Conservation (phyloP, 2,797 vertebrate species). For the Eutrigla gurnardus region DNA sequence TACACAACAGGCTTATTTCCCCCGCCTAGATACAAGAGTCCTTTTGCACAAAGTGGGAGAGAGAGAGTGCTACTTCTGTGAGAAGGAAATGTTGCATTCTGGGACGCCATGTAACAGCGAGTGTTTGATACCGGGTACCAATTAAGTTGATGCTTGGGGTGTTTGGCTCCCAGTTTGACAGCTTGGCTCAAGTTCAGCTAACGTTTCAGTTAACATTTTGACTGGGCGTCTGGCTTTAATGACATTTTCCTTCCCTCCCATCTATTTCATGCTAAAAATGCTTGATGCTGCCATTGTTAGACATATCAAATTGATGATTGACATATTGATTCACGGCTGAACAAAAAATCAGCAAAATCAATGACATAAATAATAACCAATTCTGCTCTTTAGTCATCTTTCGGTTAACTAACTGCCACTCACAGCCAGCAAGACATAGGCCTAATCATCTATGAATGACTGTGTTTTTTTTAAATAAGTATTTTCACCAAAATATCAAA, state of each 20-base stretch:
- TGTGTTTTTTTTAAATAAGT: not conserved
- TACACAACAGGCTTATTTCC: not conserved
- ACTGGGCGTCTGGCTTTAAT: slow-evolving; percentile 32
- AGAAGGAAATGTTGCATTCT: not conserved
- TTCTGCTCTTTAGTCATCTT: not conserved
- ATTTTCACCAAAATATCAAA: not conserved
- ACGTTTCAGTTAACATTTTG: slow-evolving; percentile 17
- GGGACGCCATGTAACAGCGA: not conserved
- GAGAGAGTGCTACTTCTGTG: not conserved
- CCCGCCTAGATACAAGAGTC: not conserved
- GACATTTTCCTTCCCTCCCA: slow-evolving; percentile 16
- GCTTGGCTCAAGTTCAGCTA: slow-evolving; percentile 49
- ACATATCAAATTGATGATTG: not conserved
- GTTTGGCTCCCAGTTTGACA: slow-evolving; percentile 49
- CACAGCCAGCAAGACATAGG: not conserved
- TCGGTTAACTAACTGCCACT: not conserved
- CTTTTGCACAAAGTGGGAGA: not conserved
- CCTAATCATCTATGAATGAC: not conserved
- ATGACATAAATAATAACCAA: not conserved
- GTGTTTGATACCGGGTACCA: slow-evolving; percentile 21
- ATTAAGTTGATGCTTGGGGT: slow-evolving; percentile 40
- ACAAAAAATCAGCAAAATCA: not conserved
- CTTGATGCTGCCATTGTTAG: slow-evolving; percentile 15
- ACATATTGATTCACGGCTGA: not conserved
- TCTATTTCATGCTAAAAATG: slow-evolving; percentile 10